Base-by-base conservation (phyloP, 53 echinoderm and acorn worm genomes). In the Pentamera pediparva region DNA sequence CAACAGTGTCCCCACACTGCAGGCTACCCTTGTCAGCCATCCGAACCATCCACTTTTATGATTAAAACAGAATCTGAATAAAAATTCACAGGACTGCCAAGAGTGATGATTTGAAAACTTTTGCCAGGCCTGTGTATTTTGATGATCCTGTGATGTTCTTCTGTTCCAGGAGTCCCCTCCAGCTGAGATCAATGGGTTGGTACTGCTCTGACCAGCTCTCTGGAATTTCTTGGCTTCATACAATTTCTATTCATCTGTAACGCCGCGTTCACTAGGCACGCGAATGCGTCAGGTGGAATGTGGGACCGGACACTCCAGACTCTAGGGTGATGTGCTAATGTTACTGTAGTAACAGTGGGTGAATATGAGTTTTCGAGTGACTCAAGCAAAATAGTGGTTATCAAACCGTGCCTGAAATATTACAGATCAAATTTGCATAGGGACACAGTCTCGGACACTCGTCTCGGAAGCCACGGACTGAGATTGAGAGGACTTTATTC, bases 131-230 rank as follows among this genome's bases (percentile, higher is more conserved):
- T 57, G 57, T 2, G 25, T 26, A 20, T 43, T 21, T n/a, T 39
- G 18, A 70, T 53, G 35, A 70, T 22, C 38, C 49, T 70, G 28
- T 70, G 18, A 27, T 40, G 57, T 25, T 57, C 69, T 69, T 43
- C 38, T 63, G 63, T 63, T 63, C 35, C 21, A 69, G 45, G 24
- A 69, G 43, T 28, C 7, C 45, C 69, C 26, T 41, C 69, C 69
- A 41, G 43, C 45, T 43, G 30, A 38, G 43, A 69, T 69, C 39
- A 40, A 69, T 69, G 30, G 20, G 69, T 29, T 43, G 27, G 45
- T 69, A 69, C 69, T 41, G 27, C 39, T 69, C 69, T 5, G 45
- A 43, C 45, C 69, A 69, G 45, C 45, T 69, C 45, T 69, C n/a
- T 69, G 45, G 43, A 19, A 69, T 69, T 41, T 39, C 69, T 41